Conservation (phyloP, 2,113 vertebrate species). For the Bubo blakistoni region DNA sequence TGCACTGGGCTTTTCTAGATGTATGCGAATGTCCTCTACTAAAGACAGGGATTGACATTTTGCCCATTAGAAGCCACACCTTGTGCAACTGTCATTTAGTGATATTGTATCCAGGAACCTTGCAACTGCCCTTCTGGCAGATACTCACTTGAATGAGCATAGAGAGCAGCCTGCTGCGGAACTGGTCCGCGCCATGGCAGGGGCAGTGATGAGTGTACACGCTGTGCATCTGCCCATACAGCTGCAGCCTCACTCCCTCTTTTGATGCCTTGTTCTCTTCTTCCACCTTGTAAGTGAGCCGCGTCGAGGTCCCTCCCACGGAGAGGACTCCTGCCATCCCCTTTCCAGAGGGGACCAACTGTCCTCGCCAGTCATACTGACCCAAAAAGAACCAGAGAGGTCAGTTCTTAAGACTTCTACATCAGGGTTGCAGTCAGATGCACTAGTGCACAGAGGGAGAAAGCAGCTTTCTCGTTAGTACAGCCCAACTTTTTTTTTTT, state of each 20-base stretch:
- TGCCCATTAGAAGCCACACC: background rate
- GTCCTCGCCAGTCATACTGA: constrained; percentile 45
- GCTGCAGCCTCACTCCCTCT: constrained; percentile 37
- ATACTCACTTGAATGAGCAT: background rate
- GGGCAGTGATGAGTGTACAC: background rate
- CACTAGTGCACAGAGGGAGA: background rate
- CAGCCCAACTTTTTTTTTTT: background rate
- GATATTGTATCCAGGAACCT: fast-evolving
- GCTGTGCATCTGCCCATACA: background rate
- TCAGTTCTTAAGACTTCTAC: background rate
- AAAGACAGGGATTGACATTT: background rate
- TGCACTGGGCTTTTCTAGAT: background rate
- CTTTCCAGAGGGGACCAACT: background rate
- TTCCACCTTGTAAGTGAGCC: background rate
- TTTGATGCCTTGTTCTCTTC: background rate
- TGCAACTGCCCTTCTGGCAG: background rate
- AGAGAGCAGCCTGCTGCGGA: constrained; percentile 11
- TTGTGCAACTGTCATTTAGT: background rate
- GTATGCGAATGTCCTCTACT: background rate
- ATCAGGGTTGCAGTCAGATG: background rate
- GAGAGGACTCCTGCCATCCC: constrained; percentile 18
- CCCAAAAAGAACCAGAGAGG: background rate
- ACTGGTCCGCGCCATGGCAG: background rate
- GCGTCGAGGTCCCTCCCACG: background rate
- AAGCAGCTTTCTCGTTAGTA: background rate